Evolutionary conservation across 2,113 vertebrate genomes (phyloP), one percentile per base, ranked within the genome.

Genomic region (Empidonax traillii): DNA sequence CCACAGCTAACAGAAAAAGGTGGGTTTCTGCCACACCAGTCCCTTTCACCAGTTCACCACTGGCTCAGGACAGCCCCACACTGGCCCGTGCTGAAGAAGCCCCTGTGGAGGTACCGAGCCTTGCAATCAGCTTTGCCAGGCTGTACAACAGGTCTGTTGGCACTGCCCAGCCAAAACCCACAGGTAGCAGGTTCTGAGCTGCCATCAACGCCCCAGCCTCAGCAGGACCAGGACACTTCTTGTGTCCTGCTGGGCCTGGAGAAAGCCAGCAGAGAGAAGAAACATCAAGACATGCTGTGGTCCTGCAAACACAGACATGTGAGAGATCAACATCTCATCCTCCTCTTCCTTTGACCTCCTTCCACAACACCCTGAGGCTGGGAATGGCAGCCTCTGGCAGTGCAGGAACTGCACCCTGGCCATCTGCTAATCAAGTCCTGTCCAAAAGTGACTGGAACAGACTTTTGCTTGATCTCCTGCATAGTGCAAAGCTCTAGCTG

Each of bases 41-140:
- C 20, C 85, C 47, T 74, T 31, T n/a, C 10, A 35, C 46, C 71
- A 30, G 30, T 7, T 65, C 59, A 58, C 14, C 46, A 44, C 1
- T 0, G 1, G 28, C 56, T 37, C 43, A n/a, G n/a, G 41, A 52
- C 4, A 58, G 61, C 27, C 59, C 53, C 52, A 20, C 0, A 0
- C 39, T 24, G 66, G 37, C 30, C 35, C 21, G 21, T 6, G 2
- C 28, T 41, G 37, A 51, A 37, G 14, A 67, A 68, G 22, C 24
- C 66, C 20, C 37, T 47, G 19, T 3, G 4, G 51, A 59, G 20
- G 28, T 67, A 72, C 4, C 27, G 37, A 73, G 49, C 6, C 15
- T 27, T 7, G 4, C 3, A 6, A 33, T 25, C 4, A 1, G 14
- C 46, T 87, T 78, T 87, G 61, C 31, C 8, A 3, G 58, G 19